Percentiles rank a stretch among this genome's conserved stretches.
Evolutionary conservation across 2,113 vertebrate genomes (phyloP).

Genomic region (Promerops cafer): DNA sequence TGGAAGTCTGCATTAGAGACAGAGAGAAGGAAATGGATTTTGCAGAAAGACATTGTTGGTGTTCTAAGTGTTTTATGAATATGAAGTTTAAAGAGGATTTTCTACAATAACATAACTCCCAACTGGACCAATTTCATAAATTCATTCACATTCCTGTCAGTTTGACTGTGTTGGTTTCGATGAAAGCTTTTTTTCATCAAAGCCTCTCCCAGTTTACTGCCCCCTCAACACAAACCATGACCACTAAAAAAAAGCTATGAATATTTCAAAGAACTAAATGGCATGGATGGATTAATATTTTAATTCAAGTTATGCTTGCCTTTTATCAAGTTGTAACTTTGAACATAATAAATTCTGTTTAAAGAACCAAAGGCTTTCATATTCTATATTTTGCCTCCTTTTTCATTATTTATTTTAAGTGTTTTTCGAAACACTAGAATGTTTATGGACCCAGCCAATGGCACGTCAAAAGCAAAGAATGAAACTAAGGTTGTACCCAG

Average conservation of each 20-base stretch:
- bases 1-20: not conserved
- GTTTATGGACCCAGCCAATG: not conserved
- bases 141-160: not conserved
- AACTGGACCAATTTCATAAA: slow-evolving; percentile 11
- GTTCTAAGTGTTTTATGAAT: slow-evolving; percentile 33
- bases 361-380: slow-evolving; percentile 45
- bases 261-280: slow-evolving; percentile 66
- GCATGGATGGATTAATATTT: slow-evolving; percentile 63
- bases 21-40: not conserved
- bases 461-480: not conserved
- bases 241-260: slow-evolving; percentile 16
- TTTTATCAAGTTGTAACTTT: slow-evolving; percentile 65
- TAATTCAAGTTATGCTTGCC: slow-evolving; percentile 45
- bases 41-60: slow-evolving; percentile 1
- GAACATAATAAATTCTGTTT: slow-evolving; percentile 67
- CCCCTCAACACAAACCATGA: not conserved
- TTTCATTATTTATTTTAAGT: slow-evolving; percentile 29
- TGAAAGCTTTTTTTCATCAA: slow-evolving; percentile 36
- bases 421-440: not conserved
- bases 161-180: not conserved
- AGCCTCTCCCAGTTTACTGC: not conserved
- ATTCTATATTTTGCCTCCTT: slow-evolving; percentile 22
- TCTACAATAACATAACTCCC: slow-evolving; percentile 16
- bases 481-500: not conserved
- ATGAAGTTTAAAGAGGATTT: slow-evolving; percentile 17